phyloP scores from a whole-genome alignment of 2,113 vertebrate genomes.

The Rhineura floridana region DNA sequence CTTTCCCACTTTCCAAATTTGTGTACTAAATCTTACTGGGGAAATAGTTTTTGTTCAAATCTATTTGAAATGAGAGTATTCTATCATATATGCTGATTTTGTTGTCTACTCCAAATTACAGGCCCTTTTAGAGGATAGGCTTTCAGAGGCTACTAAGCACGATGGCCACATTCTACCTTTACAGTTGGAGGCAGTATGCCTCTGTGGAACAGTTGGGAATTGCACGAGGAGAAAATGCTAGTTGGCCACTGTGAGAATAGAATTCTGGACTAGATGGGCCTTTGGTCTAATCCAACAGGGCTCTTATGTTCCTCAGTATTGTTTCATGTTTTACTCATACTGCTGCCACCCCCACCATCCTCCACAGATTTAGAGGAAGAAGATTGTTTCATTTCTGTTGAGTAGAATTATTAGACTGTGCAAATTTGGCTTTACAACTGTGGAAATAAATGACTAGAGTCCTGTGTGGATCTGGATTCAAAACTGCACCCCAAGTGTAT shows the following conservation, averaged over 20 bases:
- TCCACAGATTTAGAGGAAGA: neutral
- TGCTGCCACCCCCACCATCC: neutral
- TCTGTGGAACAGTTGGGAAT: too few relatives aligned
- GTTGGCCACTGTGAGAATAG: too few relatives aligned
- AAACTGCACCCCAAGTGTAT: neutral
- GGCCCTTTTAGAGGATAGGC: too few relatives aligned
- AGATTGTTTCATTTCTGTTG: neutral
- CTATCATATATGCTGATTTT: neutral
- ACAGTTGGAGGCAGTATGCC: too few relatives aligned
- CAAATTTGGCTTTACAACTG: neutral
- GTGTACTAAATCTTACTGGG: neutral
- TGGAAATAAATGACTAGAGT: neutral
- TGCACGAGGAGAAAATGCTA: too few relatives aligned
- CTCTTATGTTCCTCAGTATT: too few relatives aligned
- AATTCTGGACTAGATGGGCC: too few relatives aligned
- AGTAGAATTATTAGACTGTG: neutral
- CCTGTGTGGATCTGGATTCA: neutral
- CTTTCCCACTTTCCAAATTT: conserved; percentile 3
- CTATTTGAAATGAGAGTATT: neutral
- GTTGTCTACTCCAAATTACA: neutral
- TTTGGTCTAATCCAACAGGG: too few relatives aligned
- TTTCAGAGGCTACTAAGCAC: too few relatives aligned
- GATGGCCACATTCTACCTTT: too few relatives aligned
- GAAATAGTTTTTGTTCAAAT: neutral
- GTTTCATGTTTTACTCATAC: neutral